These are phyloP conservation scores for Heteromormyrus szaboi DNA, from an alignment of 2,797 vertebrate species.

Conservation along the genomic window DNA sequence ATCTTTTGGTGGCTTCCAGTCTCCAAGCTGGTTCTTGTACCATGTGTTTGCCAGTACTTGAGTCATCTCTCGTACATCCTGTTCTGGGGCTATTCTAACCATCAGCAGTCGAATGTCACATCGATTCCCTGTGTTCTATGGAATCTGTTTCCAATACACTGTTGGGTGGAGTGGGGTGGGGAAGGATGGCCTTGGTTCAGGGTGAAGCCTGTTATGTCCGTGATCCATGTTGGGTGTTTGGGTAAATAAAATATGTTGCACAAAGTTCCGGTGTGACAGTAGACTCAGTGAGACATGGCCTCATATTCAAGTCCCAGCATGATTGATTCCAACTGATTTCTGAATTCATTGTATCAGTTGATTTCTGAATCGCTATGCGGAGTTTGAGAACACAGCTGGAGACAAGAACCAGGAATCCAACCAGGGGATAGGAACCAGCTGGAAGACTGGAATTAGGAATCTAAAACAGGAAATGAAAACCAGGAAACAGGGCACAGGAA, in stretches of 20 bases:
- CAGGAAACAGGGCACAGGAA: not conserved
- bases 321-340: not conserved
- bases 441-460: not conserved
- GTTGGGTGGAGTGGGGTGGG: not conserved
- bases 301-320: not conserved
- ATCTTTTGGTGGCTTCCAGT: not conserved
- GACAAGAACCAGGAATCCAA: not conserved
- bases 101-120: not conserved
- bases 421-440: not conserved
- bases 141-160: not conserved
- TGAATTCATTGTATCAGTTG: not conserved
- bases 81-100: not conserved
- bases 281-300: not conserved
- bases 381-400: not conserved
- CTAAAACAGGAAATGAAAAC: not conserved
- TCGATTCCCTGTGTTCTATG: not conserved
- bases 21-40: not conserved
- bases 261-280: not conserved
- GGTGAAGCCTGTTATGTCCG: not conserved
- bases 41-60: not conserved
- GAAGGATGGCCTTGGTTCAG: not conserved
- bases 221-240: not conserved
- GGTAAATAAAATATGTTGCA: not conserved
- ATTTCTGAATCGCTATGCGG: not conserved
- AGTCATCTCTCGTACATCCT: not conserved